Evolutionary conservation across 2,888 invertebrate genomes (phyloP).

Genomic region (Auanema sp.): DNA sequence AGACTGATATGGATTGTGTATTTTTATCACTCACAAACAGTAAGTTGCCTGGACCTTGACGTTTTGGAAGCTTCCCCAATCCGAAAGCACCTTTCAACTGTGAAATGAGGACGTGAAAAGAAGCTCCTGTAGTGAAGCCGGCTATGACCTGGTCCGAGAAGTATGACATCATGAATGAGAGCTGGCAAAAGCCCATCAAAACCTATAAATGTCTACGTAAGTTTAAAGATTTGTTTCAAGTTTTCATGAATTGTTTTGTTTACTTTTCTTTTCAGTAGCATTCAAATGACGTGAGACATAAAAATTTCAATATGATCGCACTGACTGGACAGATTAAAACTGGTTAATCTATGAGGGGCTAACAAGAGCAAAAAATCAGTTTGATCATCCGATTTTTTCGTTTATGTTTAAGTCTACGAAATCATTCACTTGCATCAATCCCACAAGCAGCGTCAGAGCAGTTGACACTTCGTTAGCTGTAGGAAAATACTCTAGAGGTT

Average conservation of each 20-base stretch:
- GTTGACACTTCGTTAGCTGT: slow-evolving; percentile 75
- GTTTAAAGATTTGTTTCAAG: no score
- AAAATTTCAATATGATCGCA: neutral
- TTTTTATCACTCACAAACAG: slow-evolving; percentile 64
- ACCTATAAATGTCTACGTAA: slow-evolving; percentile 68
- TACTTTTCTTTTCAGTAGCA: neutral
- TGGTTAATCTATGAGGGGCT: no score
- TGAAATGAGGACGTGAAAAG: slow-evolving; percentile 68
- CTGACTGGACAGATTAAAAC: no score
- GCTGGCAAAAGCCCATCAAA: slow-evolving; percentile 77
- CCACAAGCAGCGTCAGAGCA: slow-evolving; percentile 77
- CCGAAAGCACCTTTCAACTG: slow-evolving; percentile 68
- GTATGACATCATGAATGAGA: slow-evolving; percentile 64
- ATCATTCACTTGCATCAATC: slow-evolving; percentile 74
- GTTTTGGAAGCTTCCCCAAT: slow-evolving; percentile 59
- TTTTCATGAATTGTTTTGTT: neutral
- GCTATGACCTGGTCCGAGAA: slow-evolving; percentile 66
- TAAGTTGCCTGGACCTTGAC: slow-evolving; percentile 67
- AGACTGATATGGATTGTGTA: neutral
- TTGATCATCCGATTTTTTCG: neutral
- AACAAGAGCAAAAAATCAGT: no score
- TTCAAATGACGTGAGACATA: neutral
- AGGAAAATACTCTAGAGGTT: slow-evolving; percentile 15
- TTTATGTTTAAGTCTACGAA: neutral
- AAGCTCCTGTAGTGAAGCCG: slow-evolving; percentile 69